Conservation (phyloP, 1,140 invertebrate genomes). For the Maniola jurtina region DNA sequence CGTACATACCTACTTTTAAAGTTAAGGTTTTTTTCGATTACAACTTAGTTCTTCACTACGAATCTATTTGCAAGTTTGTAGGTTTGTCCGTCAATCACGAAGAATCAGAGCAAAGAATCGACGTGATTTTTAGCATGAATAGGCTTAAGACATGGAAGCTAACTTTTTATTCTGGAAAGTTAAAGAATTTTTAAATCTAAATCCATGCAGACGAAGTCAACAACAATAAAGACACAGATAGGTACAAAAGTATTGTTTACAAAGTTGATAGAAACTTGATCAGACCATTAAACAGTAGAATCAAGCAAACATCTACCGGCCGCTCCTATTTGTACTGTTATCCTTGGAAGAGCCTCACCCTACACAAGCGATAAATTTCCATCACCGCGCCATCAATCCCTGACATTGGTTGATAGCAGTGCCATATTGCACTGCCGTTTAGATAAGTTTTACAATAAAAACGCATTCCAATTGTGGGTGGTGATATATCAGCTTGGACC, state of each 20-base stretch:
- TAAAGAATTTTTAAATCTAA: too few species aligned
- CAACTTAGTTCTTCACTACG: too few species aligned
- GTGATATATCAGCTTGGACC: conserved; percentile 1
- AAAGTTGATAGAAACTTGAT: conserved; percentile 39
- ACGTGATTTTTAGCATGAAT: too few species aligned
- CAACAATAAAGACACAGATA: too few species aligned
- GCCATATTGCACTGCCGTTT: conserved; percentile 63
- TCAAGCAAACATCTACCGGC: conserved; percentile 52
- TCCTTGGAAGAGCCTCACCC: conserved; percentile 58
- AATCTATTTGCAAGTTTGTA: too few species aligned
- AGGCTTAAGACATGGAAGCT: too few species aligned
- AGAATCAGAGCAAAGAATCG: too few species aligned
- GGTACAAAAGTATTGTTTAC: background rate
- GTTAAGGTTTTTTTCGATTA: too few species aligned
- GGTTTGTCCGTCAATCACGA: too few species aligned
- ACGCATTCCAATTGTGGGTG: conserved; percentile 47
- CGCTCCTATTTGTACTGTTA: conserved; percentile 60
- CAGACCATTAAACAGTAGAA: conserved; percentile 58
- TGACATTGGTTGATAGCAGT: conserved; percentile 58
- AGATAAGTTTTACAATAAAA: conserved; percentile 65
- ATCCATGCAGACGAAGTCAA: too few species aligned
- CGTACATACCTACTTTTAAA: too few species aligned
- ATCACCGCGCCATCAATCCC: conserved; percentile 62
- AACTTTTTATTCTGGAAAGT: too few species aligned
- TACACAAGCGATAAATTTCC: conserved; percentile 62